Percentiles rank a stretch among this genome's conserved stretches.
phyloP scores from a whole-genome alignment of 2,113 vertebrate species.

The Macroglossus sobrinus region DNA sequence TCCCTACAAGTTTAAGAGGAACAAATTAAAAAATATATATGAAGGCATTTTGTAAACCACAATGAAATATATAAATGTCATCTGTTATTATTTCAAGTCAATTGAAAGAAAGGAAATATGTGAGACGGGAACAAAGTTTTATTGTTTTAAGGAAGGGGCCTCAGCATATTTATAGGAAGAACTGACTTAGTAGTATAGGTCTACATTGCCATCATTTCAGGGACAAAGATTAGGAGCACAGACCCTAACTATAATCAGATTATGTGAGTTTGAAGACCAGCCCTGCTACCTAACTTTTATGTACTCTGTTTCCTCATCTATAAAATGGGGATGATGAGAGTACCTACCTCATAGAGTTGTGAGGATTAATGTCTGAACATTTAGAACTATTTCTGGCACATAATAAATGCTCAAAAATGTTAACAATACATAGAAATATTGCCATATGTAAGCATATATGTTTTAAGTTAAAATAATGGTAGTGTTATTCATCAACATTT shows the following conservation, averaged over 20 bases:
- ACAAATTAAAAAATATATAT: neutral
- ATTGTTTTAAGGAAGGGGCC: neutral
- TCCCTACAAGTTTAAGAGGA: neutral
- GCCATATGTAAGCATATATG: neutral
- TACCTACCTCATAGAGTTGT: neutral
- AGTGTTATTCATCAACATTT: neutral
- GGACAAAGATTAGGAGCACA: neutral
- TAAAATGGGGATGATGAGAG: neutral
- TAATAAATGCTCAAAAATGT: slow-evolving; percentile 1
- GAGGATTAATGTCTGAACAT: neutral
- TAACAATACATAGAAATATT: neutral
- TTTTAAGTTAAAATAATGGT: neutral
- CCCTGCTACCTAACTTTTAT: neutral
- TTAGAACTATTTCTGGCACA: neutral
- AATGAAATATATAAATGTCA: neutral
- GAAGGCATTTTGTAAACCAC: neutral
- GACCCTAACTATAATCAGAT: neutral
- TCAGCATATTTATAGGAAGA: neutral
- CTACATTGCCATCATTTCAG: neutral
- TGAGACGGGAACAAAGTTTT: neutral
- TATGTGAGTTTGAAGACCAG: neutral
- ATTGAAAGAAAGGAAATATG: neutral
- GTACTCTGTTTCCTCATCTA: neutral
- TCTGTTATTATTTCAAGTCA: neutral
- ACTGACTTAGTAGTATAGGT: neutral